These are phyloP conservation scores for Drosophila tani DNA, from an alignment of 1,140 invertebrate species.

Conservation along the genomic window DNA sequence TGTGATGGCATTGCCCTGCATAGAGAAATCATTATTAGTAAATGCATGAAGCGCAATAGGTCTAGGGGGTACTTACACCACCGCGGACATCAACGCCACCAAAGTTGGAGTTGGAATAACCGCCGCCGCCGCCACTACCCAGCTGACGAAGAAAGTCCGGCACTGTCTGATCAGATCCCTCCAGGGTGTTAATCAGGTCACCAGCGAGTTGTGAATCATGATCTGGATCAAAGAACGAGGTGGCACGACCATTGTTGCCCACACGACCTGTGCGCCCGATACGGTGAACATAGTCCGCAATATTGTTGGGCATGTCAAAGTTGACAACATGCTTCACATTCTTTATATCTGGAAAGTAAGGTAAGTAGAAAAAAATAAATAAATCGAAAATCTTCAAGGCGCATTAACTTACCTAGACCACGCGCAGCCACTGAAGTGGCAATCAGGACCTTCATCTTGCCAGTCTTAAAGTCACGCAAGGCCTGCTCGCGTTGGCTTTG, in stretches of 20 bases:
- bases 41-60: background rate
- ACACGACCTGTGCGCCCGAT: conserved; percentile 97
- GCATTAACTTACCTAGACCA: conserved; percentile 90
- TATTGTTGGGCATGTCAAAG: conserved; percentile 93
- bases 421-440: conserved; percentile 97
- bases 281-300: conserved; percentile 97
- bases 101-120: conserved; percentile 70
- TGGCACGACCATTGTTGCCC: conserved; percentile 95
- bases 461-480: conserved; percentile 92
- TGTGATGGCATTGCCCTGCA: conserved; percentile 16
- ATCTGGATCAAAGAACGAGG: conserved; percentile 92
- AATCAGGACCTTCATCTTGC: conserved; percentile 91
- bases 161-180: conserved; percentile 87
- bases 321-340: conserved; percentile 95
- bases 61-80: conserved; percentile 50
- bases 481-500: conserved; percentile 96
- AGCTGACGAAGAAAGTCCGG: conserved; percentile 87
- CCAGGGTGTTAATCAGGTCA: conserved; percentile 90
- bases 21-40: background rate
- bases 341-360: conserved; percentile 66
- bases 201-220: conserved; percentile 87
- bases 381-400: conserved; percentile 89
- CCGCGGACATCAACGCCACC: conserved; percentile 86
- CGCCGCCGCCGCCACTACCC: conserved; percentile 75
- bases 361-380: conserved; percentile 87